phyloP scores from a whole-genome alignment of 2,797 vertebrate species.

The Ctenopoma kingsleyae region DNA sequence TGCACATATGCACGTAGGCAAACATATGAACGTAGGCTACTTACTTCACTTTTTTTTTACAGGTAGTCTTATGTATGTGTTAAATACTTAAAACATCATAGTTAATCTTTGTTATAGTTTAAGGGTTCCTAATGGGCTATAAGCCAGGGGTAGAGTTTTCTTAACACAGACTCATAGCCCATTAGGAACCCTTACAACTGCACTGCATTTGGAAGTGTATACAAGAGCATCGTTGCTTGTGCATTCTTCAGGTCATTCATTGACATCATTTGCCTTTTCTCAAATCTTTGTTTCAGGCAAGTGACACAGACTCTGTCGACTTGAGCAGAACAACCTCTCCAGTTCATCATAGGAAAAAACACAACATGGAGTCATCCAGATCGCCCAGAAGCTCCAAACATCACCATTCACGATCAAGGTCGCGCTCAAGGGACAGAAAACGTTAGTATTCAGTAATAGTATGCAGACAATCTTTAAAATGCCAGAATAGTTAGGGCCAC shows the following conservation, averaged over 20 bases:
- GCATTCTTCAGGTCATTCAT: background rate
- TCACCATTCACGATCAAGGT: constrained; percentile 93
- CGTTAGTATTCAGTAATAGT: constrained; percentile 76
- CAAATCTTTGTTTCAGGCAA: constrained; percentile 82
- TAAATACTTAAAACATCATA: too few species aligned
- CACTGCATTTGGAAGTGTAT: background rate
- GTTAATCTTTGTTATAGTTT: background rate
- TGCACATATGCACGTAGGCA: too few species aligned
- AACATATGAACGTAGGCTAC: background rate
- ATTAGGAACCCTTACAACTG: background rate
- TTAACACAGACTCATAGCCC: too few species aligned
- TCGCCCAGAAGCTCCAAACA: constrained; percentile 93
- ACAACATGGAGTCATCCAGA: constrained; percentile 89
- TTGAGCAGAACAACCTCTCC: constrained; percentile 86
- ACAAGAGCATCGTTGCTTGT: background rate
- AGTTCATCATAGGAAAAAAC: constrained; percentile 88
- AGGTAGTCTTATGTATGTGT: background rate
- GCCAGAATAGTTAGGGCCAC: background rate
- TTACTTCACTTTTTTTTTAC: too few species aligned
- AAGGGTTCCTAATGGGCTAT: background rate
- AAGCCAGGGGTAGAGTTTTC: too few species aligned
- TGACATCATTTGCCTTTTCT: background rate
- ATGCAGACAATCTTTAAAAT: background rate
- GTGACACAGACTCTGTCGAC: constrained; percentile 89
- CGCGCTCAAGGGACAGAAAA: constrained; percentile 91